These are phyloP conservation scores for Dromococcyx pavoninus DNA, from an alignment of 2,797 vertebrate genomes.

Conservation along the genomic window DNA sequence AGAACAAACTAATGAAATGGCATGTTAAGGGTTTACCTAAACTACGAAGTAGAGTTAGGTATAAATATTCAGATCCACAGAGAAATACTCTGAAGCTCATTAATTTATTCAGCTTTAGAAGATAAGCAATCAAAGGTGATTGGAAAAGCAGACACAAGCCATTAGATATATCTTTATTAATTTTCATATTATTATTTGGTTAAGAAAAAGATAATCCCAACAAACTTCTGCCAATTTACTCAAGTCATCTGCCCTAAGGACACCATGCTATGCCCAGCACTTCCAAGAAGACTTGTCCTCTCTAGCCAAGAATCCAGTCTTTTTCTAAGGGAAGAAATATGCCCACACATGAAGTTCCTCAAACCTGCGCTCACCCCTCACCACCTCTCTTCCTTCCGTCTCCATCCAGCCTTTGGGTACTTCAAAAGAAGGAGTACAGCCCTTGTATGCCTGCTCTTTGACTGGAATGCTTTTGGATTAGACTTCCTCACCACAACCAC, in stretches of 20 bases:
- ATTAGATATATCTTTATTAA: neutral
- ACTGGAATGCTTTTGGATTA: constrained; percentile 9
- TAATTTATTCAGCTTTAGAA: neutral
- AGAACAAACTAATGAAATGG: neutral
- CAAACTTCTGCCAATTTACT: neutral
- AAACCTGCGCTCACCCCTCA: neutral
- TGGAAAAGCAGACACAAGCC: neutral
- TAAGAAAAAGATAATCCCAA: constrained; percentile 20
- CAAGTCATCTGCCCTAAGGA: constrained; percentile 12
- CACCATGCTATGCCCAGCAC: neutral
- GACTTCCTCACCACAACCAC: constrained; percentile 37
- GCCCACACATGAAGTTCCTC: constrained; percentile 14
- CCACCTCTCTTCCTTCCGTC: neutral
- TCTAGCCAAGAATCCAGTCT: neutral
- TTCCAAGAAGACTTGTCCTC: neutral
- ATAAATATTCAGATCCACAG: neutral
- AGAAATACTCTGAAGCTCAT: neutral
- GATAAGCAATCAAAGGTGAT: neutral
- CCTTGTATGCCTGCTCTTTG: neutral
- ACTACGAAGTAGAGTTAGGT: neutral
- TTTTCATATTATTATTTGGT: neutral
- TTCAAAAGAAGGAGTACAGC: neutral
- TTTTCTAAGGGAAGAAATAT: constrained; percentile 28
- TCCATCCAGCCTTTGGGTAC: neutral
- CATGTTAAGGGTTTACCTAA: neutral